phyloP scores from a whole-genome alignment of 2,113 vertebrate species.

The Greenwoodochromis staneri region DNA sequence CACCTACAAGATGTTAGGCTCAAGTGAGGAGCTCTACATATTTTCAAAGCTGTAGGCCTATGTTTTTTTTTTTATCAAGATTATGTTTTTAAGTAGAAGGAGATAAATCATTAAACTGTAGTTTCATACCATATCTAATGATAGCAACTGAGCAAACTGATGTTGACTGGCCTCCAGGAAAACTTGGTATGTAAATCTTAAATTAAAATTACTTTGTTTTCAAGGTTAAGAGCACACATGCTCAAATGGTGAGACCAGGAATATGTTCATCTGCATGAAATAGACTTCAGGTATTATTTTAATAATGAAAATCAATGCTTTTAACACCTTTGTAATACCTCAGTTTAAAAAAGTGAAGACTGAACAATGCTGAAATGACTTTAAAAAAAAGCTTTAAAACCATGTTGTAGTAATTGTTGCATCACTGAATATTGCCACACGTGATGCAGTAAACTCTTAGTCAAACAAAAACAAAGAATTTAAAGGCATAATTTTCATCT shows the following conservation, averaged over 20 bases:
- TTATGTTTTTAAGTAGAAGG: not conserved
- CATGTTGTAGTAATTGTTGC: not conserved
- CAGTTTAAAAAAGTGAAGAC: not conserved
- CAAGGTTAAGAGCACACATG: not conserved
- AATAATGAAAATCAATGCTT: not conserved
- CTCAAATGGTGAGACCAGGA: not conserved
- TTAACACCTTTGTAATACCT: not conserved
- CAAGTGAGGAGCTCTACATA: not conserved
- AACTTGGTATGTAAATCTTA: accelerated
- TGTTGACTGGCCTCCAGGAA: not conserved
- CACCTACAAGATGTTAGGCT: not conserved
- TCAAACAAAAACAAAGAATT: not conserved
- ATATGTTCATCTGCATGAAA: not conserved
- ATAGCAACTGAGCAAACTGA: not conserved
- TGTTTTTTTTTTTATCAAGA: not conserved
- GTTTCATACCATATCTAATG: not conserved
- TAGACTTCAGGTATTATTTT: not conserved
- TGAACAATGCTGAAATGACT: not conserved
- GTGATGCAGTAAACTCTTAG: not conserved
- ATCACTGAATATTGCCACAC: not conserved
- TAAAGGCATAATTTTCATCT: not conserved
- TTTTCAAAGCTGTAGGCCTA: not conserved
- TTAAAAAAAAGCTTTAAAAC: not conserved
- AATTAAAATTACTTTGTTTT: not conserved
- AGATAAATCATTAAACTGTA: not conserved